Base-by-base conservation (phyloP, 2,888 invertebrate species). In the Cryptophagus acutangulus region DNA sequence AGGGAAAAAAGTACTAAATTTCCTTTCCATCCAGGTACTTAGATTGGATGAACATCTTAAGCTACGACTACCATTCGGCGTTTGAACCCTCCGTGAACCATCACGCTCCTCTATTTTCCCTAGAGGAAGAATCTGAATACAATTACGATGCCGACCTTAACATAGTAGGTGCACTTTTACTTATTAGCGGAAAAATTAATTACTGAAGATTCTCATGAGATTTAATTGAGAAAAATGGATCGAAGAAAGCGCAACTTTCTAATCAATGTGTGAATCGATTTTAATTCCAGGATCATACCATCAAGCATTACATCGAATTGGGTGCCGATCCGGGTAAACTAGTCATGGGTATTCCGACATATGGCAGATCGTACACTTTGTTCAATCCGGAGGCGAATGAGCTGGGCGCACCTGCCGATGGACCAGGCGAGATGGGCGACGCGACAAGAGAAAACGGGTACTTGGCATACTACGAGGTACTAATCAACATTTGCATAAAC, bases 381-480 rank as follows among this genome's bases (percentile, higher is more conserved):
- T 84, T 87, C 62, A 91, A 91, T 66, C 81, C 84, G 31, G 88
- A 89, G 17, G 87, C 87, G 1, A 82, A 81, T 2, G 87, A 87
- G 41, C 76, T 92, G n/a, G 92, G 91, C 0, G 78, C 91, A 0
- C 89, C 91, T 0, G 84, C 92, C 0, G 90, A 91, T 61, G 92
- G 91, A 0, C 91, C 93, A 0, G 93, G 93, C 0, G 85, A 84
- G 40, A 87, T 90, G 67, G 93, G 93, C 2, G 89, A 89, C 41
- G 89, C 89, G 1, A 93, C 93, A 0, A 77, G 89, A 52, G 93
- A 94, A 69, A 91, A 91, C 55, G 93, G 94, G 45, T 94, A 92
- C 61, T 72, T 93, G 52, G 89, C 93, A 15, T 93, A 91, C 63
- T 93, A 92, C 64, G 93, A 93, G 77, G 90, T 90, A 59, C 58